phyloP scores from a whole-genome alignment of 2,888 invertebrate genomes.

The Cantharis lateralis region DNA sequence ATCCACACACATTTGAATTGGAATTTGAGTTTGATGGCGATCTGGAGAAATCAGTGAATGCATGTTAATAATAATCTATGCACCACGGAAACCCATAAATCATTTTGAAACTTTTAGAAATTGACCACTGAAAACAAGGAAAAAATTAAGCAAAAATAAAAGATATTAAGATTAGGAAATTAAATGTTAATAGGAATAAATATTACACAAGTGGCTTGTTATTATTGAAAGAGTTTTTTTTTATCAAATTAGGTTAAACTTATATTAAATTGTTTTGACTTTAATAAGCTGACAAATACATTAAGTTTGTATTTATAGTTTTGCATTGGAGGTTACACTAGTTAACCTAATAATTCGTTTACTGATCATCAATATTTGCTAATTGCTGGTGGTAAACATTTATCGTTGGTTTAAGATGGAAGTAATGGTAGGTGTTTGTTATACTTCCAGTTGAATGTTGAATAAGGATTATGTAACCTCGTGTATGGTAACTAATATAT shows the following conservation, averaged over 20 bases:
- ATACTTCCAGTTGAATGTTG: not conserved
- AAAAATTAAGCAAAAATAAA: not conserved
- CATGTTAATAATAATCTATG: too few relatives aligned
- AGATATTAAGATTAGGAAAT: not conserved
- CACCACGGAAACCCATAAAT: too few relatives aligned
- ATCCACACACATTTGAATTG: too few relatives aligned
- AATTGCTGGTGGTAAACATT: not conserved
- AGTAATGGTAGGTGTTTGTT: not conserved
- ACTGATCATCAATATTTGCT: not conserved
- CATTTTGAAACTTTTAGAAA: too few relatives aligned
- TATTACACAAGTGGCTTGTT: not conserved
- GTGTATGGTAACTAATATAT: not conserved
- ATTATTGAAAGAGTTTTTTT: not conserved
- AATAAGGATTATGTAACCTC: not conserved
- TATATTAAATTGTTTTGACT: not conserved
- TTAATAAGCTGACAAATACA: not conserved
- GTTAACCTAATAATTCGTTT: not conserved
- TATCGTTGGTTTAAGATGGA: not conserved
- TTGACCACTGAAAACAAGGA: too few relatives aligned
- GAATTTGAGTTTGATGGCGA: too few relatives aligned
- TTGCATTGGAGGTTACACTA: not conserved
- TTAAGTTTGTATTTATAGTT: not conserved
- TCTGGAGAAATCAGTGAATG: too few relatives aligned
- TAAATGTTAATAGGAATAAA: not conserved
- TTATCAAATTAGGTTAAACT: conserved; percentile 2